Evolutionary conservation across 2,113 vertebrate genomes (phyloP), one percentile per base, ranked within the genome.

Genomic region (Macquaria australasica): DNA sequence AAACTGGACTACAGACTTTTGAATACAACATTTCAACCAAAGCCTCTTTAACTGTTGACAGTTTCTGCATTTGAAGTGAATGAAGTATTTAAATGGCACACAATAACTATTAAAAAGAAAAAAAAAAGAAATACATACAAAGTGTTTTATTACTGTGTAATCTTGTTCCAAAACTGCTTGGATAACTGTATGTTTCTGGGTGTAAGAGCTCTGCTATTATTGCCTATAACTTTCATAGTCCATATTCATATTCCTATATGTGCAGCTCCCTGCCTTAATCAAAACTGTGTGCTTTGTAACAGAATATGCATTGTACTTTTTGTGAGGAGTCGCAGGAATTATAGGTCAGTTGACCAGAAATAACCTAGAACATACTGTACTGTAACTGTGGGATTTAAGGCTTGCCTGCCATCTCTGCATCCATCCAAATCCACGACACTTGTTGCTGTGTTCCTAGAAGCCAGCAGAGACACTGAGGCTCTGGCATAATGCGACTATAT

Each of bases 331-430:
- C 45, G 68, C 62, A 37, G 45, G 34, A 67, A 79, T 53, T 79
- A 77, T 78, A 41, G 63, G 62, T 77, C 75, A 77, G 59, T 71
- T 31, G 73, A 51, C 73, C 82, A 77, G 70, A 82, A 87, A 86
- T 87, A 89, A 89, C 43, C 18, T 2, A 39, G 74, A 79, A 87
- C 87, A 88, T 56, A 31, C 39, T 85, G 79, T 78, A 50, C 82
- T 53, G 45, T 67, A 56, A 66, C 60, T 69, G 62, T 73, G 62
- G 66, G 66, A 75, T 77, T 85, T 87, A 58, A 43, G 20, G 67
- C 37, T 53, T 16, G 43, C 66, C 76, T 77, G 68, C 67, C 58
- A 67, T 74, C 66, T 68, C 68, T 66, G 28, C 37, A 71, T 68
- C 21, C 31, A 53, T 43, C 45, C 34, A 51, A 45, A 74, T 45